Percentiles rank a stretch among this genome's conserved stretches.
Conservation (phyloP, 2,797 vertebrate genomes). For the Eulemur coronatus region DNA sequence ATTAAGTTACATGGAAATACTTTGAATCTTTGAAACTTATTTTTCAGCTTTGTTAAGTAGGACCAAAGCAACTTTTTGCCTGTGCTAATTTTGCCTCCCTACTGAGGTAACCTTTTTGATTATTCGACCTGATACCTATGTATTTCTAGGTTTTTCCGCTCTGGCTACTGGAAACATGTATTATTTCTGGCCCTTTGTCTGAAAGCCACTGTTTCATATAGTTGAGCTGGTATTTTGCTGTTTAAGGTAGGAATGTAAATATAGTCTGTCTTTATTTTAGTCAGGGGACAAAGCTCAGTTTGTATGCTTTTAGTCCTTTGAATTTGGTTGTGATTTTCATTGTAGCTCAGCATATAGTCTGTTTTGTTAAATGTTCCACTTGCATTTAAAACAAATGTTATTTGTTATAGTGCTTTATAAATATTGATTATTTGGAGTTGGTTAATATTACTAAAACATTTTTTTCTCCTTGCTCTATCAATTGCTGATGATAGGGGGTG, state of each 20-base stretch:
- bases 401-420: neutral
- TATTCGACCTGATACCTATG: neutral
- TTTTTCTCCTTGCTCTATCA: neutral
- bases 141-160: neutral
- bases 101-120: neutral
- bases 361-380: neutral
- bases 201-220: neutral
- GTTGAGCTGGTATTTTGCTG: neutral
- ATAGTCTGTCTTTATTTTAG: neutral
- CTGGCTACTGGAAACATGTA: neutral
- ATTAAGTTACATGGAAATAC: neutral
- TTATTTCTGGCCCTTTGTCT: neutral
- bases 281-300: neutral
- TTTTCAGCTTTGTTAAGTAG: neutral
- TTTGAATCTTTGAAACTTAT: neutral
- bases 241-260: neutral
- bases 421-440: neutral
- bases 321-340: conserved; percentile 23
- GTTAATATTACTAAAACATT: neutral
- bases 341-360: neutral
- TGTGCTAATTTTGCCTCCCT: neutral
- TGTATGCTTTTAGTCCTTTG: neutral
- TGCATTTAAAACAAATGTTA: neutral
- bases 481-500: neutral
- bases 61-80: neutral